Evolutionary conservation across 2,888 invertebrate genomes (phyloP), one percentile per base, ranked within the genome.

Genomic region (Acleris cristana): DNA sequence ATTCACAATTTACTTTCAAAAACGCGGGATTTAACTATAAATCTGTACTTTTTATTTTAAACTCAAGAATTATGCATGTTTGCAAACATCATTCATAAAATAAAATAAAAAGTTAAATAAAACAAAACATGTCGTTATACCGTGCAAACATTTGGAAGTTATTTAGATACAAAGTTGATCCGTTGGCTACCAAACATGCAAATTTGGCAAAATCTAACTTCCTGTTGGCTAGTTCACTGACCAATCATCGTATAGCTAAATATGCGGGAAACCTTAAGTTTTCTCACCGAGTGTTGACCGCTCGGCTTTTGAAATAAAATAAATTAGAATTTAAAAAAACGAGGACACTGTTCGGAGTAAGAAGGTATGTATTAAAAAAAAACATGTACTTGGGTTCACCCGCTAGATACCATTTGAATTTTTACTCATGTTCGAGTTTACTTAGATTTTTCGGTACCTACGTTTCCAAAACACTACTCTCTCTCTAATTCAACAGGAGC

Each of bases 1-100:
- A 66, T 61, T 66, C 61, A 34, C 45, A 34, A 16, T 16, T 16
- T 12, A 30, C 21, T 19, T 12, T 18, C 5, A 48, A 57, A 66
- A 62, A 61, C 66, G 66, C 66, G 66, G 66, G 66, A 62, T 56
- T 21, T 19, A n/a, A 3, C 45, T 12, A 14, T 2, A 7, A 21
- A 21, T 19, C 16, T 14, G 23, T 52, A 48, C 52, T 62, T 59
- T 26, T 58, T 60, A 21, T n/a, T 12, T 4, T 19, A 19, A 5
- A 52, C 5, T 44, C 5, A 2, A 49, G 14, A 8, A 23, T 18
- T 18, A 30, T 30, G 34, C 6, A 21, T 16, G 5, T 10, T 8
- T 12, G 1, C 3, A 16, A 45, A n/a, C 23, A 57, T 7, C 8
- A 21, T 45, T 23, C 0, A 19, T 14, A 14, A 16, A 45, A 21